Base-by-base conservation (phyloP, 2,113 vertebrate genomes). In the Leucopternis melanops region DNA sequence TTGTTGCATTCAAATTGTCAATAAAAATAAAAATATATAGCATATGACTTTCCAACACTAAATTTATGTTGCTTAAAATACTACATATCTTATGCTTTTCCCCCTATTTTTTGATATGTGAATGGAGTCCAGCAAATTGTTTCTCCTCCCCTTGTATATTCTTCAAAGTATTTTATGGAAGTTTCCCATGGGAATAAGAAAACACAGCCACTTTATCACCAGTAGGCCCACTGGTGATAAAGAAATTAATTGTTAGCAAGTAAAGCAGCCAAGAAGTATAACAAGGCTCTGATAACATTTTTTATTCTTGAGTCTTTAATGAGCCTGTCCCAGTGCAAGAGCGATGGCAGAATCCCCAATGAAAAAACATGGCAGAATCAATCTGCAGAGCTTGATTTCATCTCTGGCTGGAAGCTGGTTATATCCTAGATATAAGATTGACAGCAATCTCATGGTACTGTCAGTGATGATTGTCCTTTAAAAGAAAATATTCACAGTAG, bases 191-290 rank as follows among this genome's bases (percentile, higher is more conserved):
- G 2, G 16, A 98, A 85, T 40, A 88, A 85, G 38, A 83, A 88
- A 88, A 79, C 7, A 38, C 22, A 79, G 17, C 4, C 25, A n/a
- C 14, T 85, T 90, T 79, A 74, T 78, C 74, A 88, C 16, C 18
- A 49, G 22, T 44, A 86, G 44, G 32, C 18, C 11, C 38, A 31
- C 13, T 82, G 42, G 6, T 72, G 61, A 50, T 57, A 79, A 88
- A 94, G 26, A 95, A 95, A 96, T 86, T 91, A 80, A 81, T 42
- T 89, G 71, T 45, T 92, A 83, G 66, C 27, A 92, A 87, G 61
- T 29, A 94, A 94, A 95, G 8, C 8, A 83, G 16, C 25, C 42
- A 49, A 72, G 47, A 93, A 80, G 25, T 69, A 69, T 55, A 93
- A 88, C 10, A 93, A 85, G 19, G 23, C 13, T 80, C 40, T 52